Percentiles rank a stretch among this genome's conserved stretches.
Conservation (phyloP, 2,113 vertebrate genomes). For the Pygoscelis adeliae region DNA sequence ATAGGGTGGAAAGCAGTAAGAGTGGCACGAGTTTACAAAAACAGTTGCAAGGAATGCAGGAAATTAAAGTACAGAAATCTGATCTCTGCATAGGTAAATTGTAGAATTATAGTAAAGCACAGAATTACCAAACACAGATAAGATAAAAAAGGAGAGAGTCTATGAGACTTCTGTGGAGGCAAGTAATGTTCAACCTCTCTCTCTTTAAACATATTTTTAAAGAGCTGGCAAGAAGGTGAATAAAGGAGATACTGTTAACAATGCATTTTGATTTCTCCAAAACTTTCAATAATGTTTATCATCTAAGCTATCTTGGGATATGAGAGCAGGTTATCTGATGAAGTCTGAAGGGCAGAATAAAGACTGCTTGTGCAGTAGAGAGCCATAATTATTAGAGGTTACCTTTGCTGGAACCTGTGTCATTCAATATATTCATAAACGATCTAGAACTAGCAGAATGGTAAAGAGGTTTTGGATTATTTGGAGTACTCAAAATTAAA, state of each 20-base stretch:
- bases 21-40: neutral
- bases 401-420: neutral
- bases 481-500: neutral
- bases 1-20: neutral
- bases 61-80: neutral
- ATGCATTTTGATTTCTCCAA: neutral
- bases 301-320: neutral
- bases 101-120: neutral
- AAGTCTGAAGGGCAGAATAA: neutral
- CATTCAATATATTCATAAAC: neutral
- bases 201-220: neutral
- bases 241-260: neutral
- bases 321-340: neutral
- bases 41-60: neutral
- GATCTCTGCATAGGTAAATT: neutral
- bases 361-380: neutral
- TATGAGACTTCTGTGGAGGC: neutral
- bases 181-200: neutral
- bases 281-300: neutral
- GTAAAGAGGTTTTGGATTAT: neutral
- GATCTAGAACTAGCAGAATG: neutral
- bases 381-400: neutral
- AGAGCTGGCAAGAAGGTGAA: neutral
- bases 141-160: neutral
- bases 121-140: neutral